A percentile compares a stretch with the other conserved stretches of the same genome.
phyloP scores from a whole-genome alignment of 2,888 invertebrate genomes.

The Phyllotreta cruciferae region DNA sequence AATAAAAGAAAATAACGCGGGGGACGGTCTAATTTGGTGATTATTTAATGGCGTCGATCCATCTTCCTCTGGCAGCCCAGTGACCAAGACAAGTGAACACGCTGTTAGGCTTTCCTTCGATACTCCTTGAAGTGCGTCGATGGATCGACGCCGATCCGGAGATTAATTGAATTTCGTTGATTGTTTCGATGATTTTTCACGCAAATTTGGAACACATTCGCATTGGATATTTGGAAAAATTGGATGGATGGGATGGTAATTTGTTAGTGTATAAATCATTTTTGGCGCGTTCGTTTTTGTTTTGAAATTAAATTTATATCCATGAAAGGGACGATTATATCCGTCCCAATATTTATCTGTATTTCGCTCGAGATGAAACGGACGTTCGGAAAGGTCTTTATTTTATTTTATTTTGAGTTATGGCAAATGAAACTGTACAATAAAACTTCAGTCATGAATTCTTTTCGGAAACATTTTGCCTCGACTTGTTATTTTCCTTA shows the following conservation, averaged over 20 bases:
- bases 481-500: constrained; percentile 34
- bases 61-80: constrained; percentile 44
- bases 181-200: constrained; percentile 1
- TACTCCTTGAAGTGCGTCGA: constrained; percentile 24
- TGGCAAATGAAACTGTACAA: constrained; percentile 19
- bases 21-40: constrained; percentile 46
- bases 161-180: constrained; percentile 22
- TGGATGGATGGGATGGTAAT: too few species aligned
- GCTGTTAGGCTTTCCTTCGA: constrained; percentile 39
- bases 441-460: constrained; percentile 25
- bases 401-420: constrained; percentile 21
- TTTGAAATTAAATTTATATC: not conserved
- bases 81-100: constrained; percentile 46
- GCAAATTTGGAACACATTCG: too few species aligned
- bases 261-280: too few species aligned
- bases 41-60: constrained; percentile 49
- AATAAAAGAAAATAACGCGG: constrained; percentile 46
- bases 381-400: constrained; percentile 8
- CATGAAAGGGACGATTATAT: not conserved
- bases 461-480: constrained; percentile 33
- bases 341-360: not conserved
- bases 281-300: too few species aligned
- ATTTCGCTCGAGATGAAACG: constrained; percentile 1
- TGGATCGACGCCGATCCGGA: constrained; percentile 16
- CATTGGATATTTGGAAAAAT: too few species aligned